Conservation (phyloP, 2,113 vertebrate species). For the Catharus minimus region DNA sequence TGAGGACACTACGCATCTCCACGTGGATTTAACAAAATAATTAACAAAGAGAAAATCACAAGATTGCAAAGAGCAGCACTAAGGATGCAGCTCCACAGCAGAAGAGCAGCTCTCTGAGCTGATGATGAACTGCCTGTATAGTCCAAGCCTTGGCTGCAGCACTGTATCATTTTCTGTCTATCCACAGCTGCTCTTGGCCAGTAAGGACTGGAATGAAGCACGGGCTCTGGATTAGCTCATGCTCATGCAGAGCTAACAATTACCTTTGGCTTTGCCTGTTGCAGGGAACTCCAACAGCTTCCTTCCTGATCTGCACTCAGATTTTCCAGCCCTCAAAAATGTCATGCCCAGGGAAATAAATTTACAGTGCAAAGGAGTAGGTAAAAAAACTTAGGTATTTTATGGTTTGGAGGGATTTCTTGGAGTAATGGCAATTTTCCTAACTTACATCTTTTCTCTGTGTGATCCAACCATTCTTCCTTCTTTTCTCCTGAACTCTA, state of each 20-base stretch:
- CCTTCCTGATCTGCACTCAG: background rate
- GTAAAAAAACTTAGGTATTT: background rate
- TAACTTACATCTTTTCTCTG: background rate
- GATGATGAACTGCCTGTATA: background rate
- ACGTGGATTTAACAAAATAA: conserved; percentile 34
- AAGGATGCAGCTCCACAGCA: background rate
- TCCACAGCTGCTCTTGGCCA: conserved; percentile 20
- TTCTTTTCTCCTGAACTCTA: background rate
- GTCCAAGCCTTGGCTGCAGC: background rate
- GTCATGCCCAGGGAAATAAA: background rate
- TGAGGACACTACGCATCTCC: background rate
- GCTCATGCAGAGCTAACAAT: conserved; percentile 24
- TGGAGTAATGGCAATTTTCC: background rate
- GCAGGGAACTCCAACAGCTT: background rate
- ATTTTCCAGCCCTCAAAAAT: conserved; percentile 39
- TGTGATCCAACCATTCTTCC: background rate
- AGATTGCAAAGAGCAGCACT: background rate
- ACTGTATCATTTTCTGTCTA: conserved; percentile 14
- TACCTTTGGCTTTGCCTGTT: conserved; percentile 19
- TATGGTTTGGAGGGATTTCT: background rate
- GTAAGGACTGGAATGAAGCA: background rate
- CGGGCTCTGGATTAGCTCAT: background rate
- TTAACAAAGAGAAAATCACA: conserved; percentile 46
- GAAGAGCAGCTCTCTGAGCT: conserved; percentile 4
- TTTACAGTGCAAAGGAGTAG: background rate